Base-by-base conservation (phyloP, 2,113 vertebrate species). In the Ciconia maguari region DNA sequence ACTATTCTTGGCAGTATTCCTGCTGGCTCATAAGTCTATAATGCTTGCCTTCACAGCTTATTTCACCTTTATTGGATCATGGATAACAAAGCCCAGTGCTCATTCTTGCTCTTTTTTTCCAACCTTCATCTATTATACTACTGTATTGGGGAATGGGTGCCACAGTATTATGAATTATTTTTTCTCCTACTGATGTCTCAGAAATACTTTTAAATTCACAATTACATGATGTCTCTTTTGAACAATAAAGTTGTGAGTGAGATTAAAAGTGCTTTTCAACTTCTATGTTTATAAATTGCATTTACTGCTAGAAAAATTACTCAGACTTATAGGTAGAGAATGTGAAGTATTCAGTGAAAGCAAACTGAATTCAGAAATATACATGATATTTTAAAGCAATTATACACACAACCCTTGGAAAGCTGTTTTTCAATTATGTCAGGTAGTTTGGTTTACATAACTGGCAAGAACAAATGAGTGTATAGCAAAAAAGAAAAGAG, bases 21-120 rank as follows among this genome's bases (percentile, higher is more conserved):
- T 95, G 52, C 79, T 95, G 80, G 68, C 60, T 96, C n/a, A 10
- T 75, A 90, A 89, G 51, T 81, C 85, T 93, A n/a, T 65, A 94
- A 79, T 74, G 21, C 57, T 89, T 92, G 58, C 21, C 42, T 96
- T 94, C 95, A 89, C 41, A 87, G 83, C 60, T 93, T 96, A 93
- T 96, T 96, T 96, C 92, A 95, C 61, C 65, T 92, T 90, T 92
- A 91, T 58, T 93, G 86, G 72, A 92, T 86, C 90, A 84, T 32
- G 57, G 83, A 70, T 92, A 93, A 92, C 64, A 93, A 90, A 90
- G 38, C 29, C 1, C 34, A 79, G 1, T 78, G 36, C 27, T 89
- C n/a, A 61, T 83, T 93, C 46, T 87, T 81, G 54, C 13, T 78
- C 6, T 58, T 82, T 78, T 93, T 41, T 77, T 58, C 18, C 4